Evolutionary conservation across 64 coral and sea anemone species (phyloP).

Genomic region (Exaiptasia diaphana): DNA sequence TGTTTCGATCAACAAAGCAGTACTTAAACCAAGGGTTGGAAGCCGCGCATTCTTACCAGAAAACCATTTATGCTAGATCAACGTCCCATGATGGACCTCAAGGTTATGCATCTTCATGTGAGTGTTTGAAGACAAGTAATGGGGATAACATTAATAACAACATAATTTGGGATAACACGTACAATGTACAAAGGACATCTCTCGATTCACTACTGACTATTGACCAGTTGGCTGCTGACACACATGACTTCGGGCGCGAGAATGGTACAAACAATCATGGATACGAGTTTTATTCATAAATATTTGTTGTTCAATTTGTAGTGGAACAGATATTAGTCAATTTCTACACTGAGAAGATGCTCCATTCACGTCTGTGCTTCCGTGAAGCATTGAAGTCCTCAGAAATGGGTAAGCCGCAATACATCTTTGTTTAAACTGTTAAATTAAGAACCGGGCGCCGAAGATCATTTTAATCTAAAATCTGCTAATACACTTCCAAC

Average conservation of each 20-base stretch:
- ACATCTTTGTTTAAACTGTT: background rate
- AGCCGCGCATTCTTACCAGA: background rate
- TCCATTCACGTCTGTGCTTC: constrained; percentile 15
- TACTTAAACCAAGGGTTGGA: background rate
- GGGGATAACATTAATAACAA: background rate
- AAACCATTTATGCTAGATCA: background rate
- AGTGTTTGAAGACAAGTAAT: background rate
- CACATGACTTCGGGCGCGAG: background rate
- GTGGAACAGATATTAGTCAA: constrained; percentile 25
- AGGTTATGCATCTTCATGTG: background rate
- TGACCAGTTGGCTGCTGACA: background rate
- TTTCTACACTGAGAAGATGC: constrained; percentile 30
- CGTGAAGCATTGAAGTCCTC: constrained; percentile 23
- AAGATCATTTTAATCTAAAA: background rate
- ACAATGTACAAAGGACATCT: background rate
- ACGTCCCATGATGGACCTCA: background rate
- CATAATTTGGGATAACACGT: too few species aligned
- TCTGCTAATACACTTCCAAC: background rate
- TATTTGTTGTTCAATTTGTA: background rate
- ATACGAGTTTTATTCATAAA: background rate
- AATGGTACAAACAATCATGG: background rate
- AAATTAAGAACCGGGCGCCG: background rate
- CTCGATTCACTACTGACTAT: background rate
- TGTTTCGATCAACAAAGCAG: background rate
- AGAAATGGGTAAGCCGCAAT: background rate